Evolutionary conservation across 2,888 invertebrate genomes (phyloP), one percentile per base, ranked within the genome.

Genomic region (Antheraea assamensis): DNA sequence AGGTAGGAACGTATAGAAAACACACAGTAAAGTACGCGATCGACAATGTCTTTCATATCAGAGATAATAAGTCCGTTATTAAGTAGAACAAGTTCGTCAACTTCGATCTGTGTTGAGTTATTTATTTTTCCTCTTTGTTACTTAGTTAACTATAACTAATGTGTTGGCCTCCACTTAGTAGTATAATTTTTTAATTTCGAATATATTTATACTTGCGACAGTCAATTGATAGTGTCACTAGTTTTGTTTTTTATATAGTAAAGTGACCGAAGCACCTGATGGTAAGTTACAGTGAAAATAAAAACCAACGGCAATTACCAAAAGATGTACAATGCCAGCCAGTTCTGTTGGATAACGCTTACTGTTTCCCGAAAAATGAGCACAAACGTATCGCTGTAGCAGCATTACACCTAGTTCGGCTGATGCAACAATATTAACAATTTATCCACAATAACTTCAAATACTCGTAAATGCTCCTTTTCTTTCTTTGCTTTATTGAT

Each of bases 11-110:
- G 27, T 61, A 61, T 61, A 61, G 24, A 61, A 31, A 68, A 55
- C 19, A 70, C 47, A 66, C 30, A 27, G 27, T 47, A 47, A 1
- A 24, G 47, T 64, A 72, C 61, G 70, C 55, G 70, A 74, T 74
- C 75, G 75, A 78, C 75, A 80, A 80, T 78, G 42, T 70, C 70
- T 70, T 70, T 73, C 66, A 15, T 64, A 64, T 64, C 30, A 64
- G 24, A 58, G 58, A 10, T 58, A 58, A 58, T 79, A 81, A 80
- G 79, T 82, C 80, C 76, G 78, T 72, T 75, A 75, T 72, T 75
- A 88, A 80, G 80, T 88, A 77, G 88, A 83, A 74, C 88, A 88
- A 88, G 88, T 84, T 83, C 87, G 81, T 77, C 83, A 49, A 80
- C 81, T 83, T 78, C 71, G 52, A 68, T 55, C 21, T 55, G 52